Evolutionary conservation across 1,140 invertebrate species (phyloP).

Genomic region (Camponotus floridanus): DNA sequence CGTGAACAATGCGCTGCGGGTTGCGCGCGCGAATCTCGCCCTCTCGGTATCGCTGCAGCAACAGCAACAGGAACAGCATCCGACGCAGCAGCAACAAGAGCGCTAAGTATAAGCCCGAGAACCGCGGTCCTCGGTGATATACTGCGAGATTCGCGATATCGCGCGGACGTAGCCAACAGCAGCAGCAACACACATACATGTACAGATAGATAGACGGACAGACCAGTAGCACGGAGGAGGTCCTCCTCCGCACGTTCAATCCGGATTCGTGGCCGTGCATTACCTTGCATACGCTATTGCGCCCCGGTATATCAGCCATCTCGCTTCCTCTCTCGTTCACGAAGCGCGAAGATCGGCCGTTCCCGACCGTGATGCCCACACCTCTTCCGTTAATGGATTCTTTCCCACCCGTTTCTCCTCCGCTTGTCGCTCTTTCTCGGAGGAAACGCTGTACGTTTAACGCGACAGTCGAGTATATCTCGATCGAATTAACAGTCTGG

Average conservation of each 20-base stretch:
- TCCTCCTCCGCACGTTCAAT: constrained; percentile 66
- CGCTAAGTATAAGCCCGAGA: constrained; percentile 69
- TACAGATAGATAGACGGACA: constrained; percentile 32
- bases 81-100: constrained; percentile 68
- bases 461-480: neutral
- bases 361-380: constrained; percentile 28
- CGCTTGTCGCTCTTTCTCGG: constrained; percentile 10
- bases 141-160: constrained; percentile 84
- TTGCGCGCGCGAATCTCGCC: constrained; percentile 54
- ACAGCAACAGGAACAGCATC: constrained; percentile 1
- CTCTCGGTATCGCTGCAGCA: constrained; percentile 67
- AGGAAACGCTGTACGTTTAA: constrained; percentile 4
- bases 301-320: constrained; percentile 67
- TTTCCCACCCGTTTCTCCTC: constrained; percentile 35
- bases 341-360: constrained; percentile 31
- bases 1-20: constrained; percentile 81
- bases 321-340: constrained; percentile 47
- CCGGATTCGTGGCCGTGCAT: constrained; percentile 75
- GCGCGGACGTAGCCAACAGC: constrained; percentile 38
- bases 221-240: constrained; percentile 18
- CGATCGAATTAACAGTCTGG: neutral
- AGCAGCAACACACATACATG: neutral
- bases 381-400: constrained; percentile 61
- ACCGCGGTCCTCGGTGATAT: constrained; percentile 79
- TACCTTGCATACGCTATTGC: constrained; percentile 75